Evolutionary conservation across 1,140 invertebrate species (phyloP).

Genomic region (Pemphigus obesinymphae): DNA sequence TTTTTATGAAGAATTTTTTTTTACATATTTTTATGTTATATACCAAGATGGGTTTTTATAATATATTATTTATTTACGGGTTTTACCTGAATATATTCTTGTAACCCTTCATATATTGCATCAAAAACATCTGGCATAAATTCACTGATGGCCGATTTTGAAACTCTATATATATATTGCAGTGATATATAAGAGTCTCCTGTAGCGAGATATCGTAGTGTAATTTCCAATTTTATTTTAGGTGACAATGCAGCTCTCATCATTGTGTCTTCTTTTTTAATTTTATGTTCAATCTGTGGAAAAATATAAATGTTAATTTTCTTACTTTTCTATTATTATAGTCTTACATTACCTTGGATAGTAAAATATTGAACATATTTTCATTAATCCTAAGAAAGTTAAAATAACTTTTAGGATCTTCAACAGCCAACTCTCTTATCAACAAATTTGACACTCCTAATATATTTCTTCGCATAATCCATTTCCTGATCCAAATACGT

Average conservation of each 20-base stretch:
- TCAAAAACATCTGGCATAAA: neutral
- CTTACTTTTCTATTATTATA: neutral
- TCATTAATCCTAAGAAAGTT: conserved; percentile 1
- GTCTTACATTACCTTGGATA: neutral
- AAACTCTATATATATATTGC: neutral
- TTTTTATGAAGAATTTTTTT: too few relatives aligned
- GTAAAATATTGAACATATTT: conserved; percentile 6
- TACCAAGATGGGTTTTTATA: too few relatives aligned
- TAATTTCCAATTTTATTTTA: conserved; percentile 45
- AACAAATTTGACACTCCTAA: conserved; percentile 5
- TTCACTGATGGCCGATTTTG: neutral
- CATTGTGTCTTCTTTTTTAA: conserved; percentile 45
- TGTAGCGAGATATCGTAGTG: conserved; percentile 46
- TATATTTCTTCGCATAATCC: neutral
- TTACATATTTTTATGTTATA: too few relatives aligned
- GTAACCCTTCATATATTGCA: neutral
- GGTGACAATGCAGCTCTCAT: conserved; percentile 44
- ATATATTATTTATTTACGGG: too few relatives aligned
- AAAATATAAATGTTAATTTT: conserved; percentile 16
- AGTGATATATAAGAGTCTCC: conserved; percentile 43
- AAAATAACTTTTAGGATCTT: conserved; percentile 8
- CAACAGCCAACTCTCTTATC: conserved; percentile 16
- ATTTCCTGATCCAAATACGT: too few relatives aligned
- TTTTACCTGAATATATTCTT: conserved; percentile 1
- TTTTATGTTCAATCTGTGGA: conserved; percentile 37